Base-by-base conservation (phyloP, 2,888 invertebrate genomes). In the Hypolimnas misippus region DNA sequence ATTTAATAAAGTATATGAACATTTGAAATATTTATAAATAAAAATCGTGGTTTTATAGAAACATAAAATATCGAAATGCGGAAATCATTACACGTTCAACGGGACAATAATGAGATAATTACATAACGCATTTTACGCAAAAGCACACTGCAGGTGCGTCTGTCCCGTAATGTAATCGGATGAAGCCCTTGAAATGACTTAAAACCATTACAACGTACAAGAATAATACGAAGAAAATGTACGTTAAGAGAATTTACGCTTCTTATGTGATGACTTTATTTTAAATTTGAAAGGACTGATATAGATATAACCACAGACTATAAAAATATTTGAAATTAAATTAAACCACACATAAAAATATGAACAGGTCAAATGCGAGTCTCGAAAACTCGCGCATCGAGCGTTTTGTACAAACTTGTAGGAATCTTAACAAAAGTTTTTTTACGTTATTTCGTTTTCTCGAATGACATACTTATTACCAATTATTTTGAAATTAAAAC, bases 171-270 rank as follows among this genome's bases (percentile, higher is more conserved):
- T 53, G 44, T 69, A 83, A 81, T 81, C 78, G 78, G 80, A 82
- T 81, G 80, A 81, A 82, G 80, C 80, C 76, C 77, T 77, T 76
- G 68, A 51, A 80, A 71, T 77, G 78, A 69, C 58, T 75, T 75
- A 77, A 78, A 74, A 67, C 73, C 70, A 74, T 74, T 72, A 74
- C 63, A 62, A 63, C 68, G 64, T 53, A 53, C 61, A 57, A 51
- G 44, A 46, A 46, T 46, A 57, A 58, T 51, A 51, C 50, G 44
- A 62, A 59, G 63, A 64, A 67, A 58, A 59, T 64, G 38, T 38
- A 62, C 40, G 55, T 14, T 53, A 59, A 57, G 58, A 17, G 29
- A 54, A 17, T 56, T 29, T 31, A 56, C 55, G 12, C 25, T n/a
- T 49, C 49, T 49, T 25, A 14, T 33, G n/a, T 19, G 31, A 56